Percentiles rank a stretch among this genome's conserved stretches.
Evolutionary conservation across 2,113 vertebrate species (phyloP).

Genomic region (Mohoua ochrocephala): DNA sequence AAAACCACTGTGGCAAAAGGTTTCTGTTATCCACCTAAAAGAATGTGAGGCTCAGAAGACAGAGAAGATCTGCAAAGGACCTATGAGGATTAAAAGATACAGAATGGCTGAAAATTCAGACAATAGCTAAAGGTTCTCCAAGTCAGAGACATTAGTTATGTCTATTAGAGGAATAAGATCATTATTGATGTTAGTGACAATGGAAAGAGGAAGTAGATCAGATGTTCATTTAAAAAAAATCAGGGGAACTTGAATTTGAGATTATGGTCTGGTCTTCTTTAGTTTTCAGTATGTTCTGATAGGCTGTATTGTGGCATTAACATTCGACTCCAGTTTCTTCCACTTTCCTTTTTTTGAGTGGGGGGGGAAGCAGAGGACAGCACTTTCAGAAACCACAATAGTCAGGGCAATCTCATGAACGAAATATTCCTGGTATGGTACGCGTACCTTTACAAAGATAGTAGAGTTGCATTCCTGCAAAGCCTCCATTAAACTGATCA

Average conservation of each 20-base stretch:
- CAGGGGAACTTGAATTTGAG: neutral
- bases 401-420: neutral
- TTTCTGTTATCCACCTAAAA: neutral
- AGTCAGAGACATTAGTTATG: neutral
- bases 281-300: neutral
- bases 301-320: neutral
- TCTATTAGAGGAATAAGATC: neutral
- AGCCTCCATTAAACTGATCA: constrained; percentile 98
- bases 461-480: constrained; percentile 98
- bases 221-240: neutral
- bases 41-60: neutral
- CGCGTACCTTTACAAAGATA: constrained; percentile 95
- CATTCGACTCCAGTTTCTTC: neutral
- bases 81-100: neutral
- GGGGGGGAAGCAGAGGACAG: neutral
- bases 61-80: neutral
- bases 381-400: neutral
- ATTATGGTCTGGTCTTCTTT: neutral
- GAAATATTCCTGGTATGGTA: neutral
- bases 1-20: neutral
- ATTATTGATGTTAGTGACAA: neutral
- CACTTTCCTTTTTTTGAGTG: neutral
- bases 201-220: neutral
- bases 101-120: neutral
- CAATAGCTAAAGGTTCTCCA: neutral